A percentile compares a stretch with the other conserved stretches of the same genome.
These are phyloP conservation scores for Melanchra persicariae DNA, from an alignment of 2,888 invertebrate genomes.

Conservation along the genomic window DNA sequence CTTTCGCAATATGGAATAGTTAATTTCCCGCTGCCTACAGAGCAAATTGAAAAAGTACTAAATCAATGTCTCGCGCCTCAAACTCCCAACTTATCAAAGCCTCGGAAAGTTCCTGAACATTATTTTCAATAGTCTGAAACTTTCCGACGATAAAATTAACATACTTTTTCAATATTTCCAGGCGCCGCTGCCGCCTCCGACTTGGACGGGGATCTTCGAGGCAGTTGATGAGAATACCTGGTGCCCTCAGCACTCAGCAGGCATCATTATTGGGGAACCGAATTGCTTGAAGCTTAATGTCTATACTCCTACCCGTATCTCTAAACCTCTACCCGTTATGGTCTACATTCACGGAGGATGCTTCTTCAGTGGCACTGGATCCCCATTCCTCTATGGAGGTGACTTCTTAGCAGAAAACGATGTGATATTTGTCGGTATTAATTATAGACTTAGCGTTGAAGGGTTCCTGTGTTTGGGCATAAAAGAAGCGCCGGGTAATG, in stretches of 20 bases:
- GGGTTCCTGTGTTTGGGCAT: conserved; percentile 92
- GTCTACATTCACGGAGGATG: conserved; percentile 92
- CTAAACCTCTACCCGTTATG: conserved; percentile 89
- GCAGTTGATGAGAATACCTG: conserved; percentile 84
- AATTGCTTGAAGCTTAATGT: conserved; percentile 85
- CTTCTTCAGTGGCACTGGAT: conserved; percentile 91
- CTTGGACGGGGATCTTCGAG: conserved; percentile 84
- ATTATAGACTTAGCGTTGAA: conserved; percentile 91
- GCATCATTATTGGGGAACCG: conserved; percentile 77
- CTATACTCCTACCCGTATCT: conserved; percentile 75
- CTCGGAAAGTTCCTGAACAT: conserved; percentile 46
- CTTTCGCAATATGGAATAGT: conserved; percentile 32
- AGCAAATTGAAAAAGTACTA: conserved; percentile 57
- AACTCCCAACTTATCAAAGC: conserved; percentile 56
- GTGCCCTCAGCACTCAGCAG: conserved; percentile 81
- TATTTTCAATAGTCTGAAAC: conserved; percentile 53
- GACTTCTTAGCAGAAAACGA: conserved; percentile 91
- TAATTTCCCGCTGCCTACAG: conserved; percentile 27
- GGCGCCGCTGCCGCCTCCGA: conserved; percentile 84
- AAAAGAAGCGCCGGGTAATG: conserved; percentile 92
- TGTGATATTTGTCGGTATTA: conserved; percentile 91
- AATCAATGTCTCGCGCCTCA: conserved; percentile 51
- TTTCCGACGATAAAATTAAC: conserved; percentile 47
- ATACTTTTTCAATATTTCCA: conserved; percentile 71
- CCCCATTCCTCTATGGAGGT: conserved; percentile 91